Base-by-base conservation (phyloP, 2,797 vertebrate species). In the Okamejei kenojei region DNA sequence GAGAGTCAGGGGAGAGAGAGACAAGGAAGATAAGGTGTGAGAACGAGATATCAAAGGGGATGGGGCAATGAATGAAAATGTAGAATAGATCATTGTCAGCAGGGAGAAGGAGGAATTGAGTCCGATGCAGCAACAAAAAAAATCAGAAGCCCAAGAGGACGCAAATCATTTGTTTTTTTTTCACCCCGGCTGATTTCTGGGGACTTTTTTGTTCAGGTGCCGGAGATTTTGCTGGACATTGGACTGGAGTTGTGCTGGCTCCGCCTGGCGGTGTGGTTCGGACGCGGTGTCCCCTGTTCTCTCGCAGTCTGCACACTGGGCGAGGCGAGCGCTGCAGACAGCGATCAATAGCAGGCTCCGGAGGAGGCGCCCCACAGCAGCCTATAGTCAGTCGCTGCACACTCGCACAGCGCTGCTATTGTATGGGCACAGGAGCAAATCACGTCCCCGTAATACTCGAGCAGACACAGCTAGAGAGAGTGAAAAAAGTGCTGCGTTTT, bases 391-490 rank as follows among this genome's bases (percentile, higher is more conserved):
- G 90, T 45, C 90, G 23, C 71, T 13, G 68, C 90, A 45, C 71
- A 74, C 90, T 74, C 35, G 23, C 71, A 74, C 90, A 92, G 90
- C 23, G 90, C 38, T 54, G 71, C 90, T 92, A 92, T 92, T 92
- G 90, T 92, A 92, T 92, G 90, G 90, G 8, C 35, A 92, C 71
- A 38, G 90, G 71, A 92, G 71, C 90, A 73, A 92, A 92, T 92
- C 90, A 92, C 68, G 19, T 74, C 71, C 71, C 45, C 38, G 23
- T 71, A 54, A 38, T 13, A 73, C 71, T 73, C 71, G 38, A 73
- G 90, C 38, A 76, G 90, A 74, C 73, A 38, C 45, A 54, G 90
- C 90, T 54, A n/a, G 23, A 54, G 68, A 54, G 90, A 73, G n/a
- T 35, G 0, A 15, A 77, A 45, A 23, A 29, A 91, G 90, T 91